Evolutionary conservation across 2,113 vertebrate species (phyloP), one percentile per base, ranked within the genome.

Genomic region (Malurus melanocephalus): DNA sequence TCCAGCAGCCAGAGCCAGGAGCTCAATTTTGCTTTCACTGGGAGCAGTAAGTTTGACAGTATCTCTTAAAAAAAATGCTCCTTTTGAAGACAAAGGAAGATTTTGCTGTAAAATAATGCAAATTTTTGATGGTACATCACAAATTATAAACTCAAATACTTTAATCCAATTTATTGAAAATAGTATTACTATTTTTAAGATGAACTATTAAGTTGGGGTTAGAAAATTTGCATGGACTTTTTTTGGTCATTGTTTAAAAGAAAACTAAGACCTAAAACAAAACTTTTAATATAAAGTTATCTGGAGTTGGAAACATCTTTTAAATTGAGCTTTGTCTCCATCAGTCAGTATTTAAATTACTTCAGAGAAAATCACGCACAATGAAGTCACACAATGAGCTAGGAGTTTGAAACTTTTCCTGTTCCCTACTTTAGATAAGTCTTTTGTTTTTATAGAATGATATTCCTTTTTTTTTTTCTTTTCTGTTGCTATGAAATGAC

Each of bases 1-100:
- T 85, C 94, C 89, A 85, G 84, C 89, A 65, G 93, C 73, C 74
- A 92, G 84, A 85, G 68, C 65, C 80, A 75, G 61, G n/a, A 92
- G 68, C 72, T 85, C 49, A 38, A 33, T 85, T 92, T 90, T 85
- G n/a, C 85, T 88, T 88, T 87, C 69, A 61, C 42, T 1, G 8
- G 6, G 33, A 89, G 32, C 35, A 67, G 43, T 21, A 23, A 90
- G 16, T 83, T 68, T 76, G 62, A 94, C 43, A 87, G 85, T 52
- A 76, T 87, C 52, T 84, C 51, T 78, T 26, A 33, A 92, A 91
- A 38, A 38, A 66, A 68, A 42, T 21, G 1, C 6, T 79, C 8
- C 10, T 16, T n/a, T 61, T 67, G 27, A 80, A 79, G 35, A 62
- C 10, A 78, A 75, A 74, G 7, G 23, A 61, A 64, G 14, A 76